Evolutionary conservation across 2,113 vertebrate genomes (phyloP).

Genomic region (Pholis gunnellus): DNA sequence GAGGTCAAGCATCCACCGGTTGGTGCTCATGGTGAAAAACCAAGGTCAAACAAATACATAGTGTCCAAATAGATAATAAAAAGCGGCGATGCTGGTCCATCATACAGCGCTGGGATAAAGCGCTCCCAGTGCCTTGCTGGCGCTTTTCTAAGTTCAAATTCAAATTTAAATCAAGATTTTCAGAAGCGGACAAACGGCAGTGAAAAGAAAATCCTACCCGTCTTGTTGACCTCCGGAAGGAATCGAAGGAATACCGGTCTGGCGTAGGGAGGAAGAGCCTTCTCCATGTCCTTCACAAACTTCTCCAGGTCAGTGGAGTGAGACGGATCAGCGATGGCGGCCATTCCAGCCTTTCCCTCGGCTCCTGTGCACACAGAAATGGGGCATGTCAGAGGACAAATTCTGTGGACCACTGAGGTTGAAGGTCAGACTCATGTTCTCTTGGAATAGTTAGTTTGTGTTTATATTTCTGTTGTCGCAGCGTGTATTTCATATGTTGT

Average conservation of each 20-base stretch:
- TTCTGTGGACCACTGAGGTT: neutral
- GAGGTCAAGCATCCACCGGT: neutral
- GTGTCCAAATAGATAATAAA: too few relatives aligned
- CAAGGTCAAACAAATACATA: too few relatives aligned
- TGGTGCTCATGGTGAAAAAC: neutral
- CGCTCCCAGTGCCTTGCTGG: too few relatives aligned
- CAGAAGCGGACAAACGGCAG: neutral
- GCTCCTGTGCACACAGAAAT: constrained; percentile 81
- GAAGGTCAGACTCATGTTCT: neutral
- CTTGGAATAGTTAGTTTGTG: neutral
- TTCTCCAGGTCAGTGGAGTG: constrained; percentile 86
- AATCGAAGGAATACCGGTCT: constrained; percentile 93
- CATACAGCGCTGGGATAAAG: too few relatives aligned
- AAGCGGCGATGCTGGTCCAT: too few relatives aligned
- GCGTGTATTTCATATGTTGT: neutral
- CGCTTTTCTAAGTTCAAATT: too few relatives aligned
- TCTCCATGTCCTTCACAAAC: constrained; percentile 89
- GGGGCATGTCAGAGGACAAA: neutral
- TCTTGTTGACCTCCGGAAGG: constrained; percentile 92
- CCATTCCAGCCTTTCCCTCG: constrained; percentile 98
- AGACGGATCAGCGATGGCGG: constrained; percentile 88
- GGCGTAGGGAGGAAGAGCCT: constrained; percentile 90
- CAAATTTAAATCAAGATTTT: neutral
- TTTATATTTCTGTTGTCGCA: neutral
- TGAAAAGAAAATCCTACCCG: constrained; percentile 81